Evolutionary conservation across 2,888 invertebrate genomes (phyloP), one percentile per base, ranked within the genome.

Genomic region (Stictocephala bisonia): DNA sequence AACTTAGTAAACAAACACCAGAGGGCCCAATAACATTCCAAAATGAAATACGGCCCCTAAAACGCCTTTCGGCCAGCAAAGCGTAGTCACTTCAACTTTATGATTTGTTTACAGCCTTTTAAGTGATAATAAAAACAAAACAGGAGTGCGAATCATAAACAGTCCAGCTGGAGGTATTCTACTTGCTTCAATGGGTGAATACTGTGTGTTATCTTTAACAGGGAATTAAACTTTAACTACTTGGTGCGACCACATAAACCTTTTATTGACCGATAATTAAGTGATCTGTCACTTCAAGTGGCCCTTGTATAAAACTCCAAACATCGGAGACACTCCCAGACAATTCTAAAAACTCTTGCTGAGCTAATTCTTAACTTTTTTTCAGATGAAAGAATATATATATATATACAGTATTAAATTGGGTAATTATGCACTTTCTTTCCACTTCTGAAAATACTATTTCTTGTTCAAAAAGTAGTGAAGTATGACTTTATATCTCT

Each of bases 91-190:
- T 64, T 40, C 1, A 15, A 20, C 26, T 72, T 72, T 67, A 72
- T 68, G 72, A 58, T 72, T 56, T 68, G 72, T 72, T 72, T 72
- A 72, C 53, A 48, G 72, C 56, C 68, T 53, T 72, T 68, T 29
- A 72, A 72, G 72, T 68, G 72, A 72, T 72, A 67, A 58, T 72
- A 72, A 72, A 72, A 72, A 56, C 56, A 72, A 67, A 72, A 72
- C 41, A 40, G 35, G 56, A 58, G 44, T 58, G 27, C 29, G 53
- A 58, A 58, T 40, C 70, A 71, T 71, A 71, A 71, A 71, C 26
- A 18, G 53, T n/a, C 35, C 51, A 22, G 53, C 22, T 9, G 68
- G 40, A 31, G 29, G 51, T 26, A 51, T 22, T 27, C 24, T 24
- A 24, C 51, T 24, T 11, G 56, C 29, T n/a, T 18, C 29, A 6